These are phyloP conservation scores for Tylochromis polylepis DNA, from an alignment of 2,113 vertebrate species.

Conservation along the genomic window DNA sequence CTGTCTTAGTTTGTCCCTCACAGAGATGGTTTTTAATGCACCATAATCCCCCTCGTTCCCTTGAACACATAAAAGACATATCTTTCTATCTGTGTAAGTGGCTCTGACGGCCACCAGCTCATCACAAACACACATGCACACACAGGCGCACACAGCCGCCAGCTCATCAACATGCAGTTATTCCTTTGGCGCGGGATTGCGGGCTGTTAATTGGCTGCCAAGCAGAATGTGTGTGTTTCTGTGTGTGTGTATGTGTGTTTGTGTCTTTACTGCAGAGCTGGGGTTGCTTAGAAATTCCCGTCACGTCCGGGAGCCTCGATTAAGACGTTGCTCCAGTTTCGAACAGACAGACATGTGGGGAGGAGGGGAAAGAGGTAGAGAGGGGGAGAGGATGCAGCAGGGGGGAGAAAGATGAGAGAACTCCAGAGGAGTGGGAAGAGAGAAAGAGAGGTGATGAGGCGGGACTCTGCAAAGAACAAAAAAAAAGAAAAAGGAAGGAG, in stretches of 20 bases:
- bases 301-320: constrained; percentile 69
- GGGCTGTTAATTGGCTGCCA: constrained; percentile 72
- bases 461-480: background rate
- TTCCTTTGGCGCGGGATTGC: constrained; percentile 59
- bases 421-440: constrained; percentile 10
- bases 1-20: constrained; percentile 46
- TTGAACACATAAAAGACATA: constrained; percentile 62
- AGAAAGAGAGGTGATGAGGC: constrained; percentile 49
- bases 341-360: constrained; percentile 64
- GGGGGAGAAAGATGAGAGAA: constrained; percentile 46
- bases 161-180: constrained; percentile 68
- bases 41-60: constrained; percentile 54
- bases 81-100: constrained; percentile 55
- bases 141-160: constrained; percentile 6
- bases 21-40: constrained; percentile 49
- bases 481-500: background rate
- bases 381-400: constrained; percentile 19
- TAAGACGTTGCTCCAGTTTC: constrained; percentile 75
- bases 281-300: constrained; percentile 59
- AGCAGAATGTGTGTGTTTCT: constrained; percentile 31
- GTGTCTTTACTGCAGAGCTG: constrained; percentile 53
- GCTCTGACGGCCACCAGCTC: constrained; percentile 57
- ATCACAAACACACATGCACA: constrained; percentile 43
- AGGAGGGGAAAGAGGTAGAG: constrained; percentile 33
- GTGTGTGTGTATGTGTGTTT: constrained; percentile 7